These are phyloP conservation scores for Erynnis tages DNA, from an alignment of 2,888 invertebrate genomes.

Conservation along the genomic window DNA sequence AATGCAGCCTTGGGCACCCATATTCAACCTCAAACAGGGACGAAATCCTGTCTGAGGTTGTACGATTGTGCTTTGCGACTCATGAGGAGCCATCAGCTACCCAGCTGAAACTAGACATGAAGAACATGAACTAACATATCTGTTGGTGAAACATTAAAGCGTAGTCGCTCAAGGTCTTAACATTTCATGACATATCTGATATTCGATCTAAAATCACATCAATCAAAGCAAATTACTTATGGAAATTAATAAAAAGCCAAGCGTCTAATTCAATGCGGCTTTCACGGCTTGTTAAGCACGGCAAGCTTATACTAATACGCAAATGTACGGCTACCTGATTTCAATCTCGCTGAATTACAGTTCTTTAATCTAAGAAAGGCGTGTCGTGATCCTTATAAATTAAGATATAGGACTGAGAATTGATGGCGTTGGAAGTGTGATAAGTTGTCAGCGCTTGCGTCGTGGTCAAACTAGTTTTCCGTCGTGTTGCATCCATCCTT, in stretches of 20 bases:
- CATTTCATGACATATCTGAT: too few species aligned
- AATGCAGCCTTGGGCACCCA: too few species aligned
- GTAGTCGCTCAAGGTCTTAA: too few species aligned
- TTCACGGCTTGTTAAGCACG: neutral
- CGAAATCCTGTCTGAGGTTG: too few species aligned
- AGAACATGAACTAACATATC: too few species aligned
- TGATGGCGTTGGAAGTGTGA: conserved; percentile 5
- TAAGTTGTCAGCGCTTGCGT: conserved; percentile 13
- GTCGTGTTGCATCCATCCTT: conserved; percentile 20
- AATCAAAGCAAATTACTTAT: too few species aligned
- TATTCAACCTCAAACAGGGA: too few species aligned
- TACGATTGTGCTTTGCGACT: too few species aligned
- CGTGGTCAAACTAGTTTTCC: conserved; percentile 16
- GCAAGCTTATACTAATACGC: neutral
- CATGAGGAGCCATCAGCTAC: too few species aligned
- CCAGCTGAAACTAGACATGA: too few species aligned
- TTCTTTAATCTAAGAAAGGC: conserved; percentile 3
- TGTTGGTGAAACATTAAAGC: too few species aligned
- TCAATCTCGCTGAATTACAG: conserved; percentile 9
- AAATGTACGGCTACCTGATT: conserved; percentile 12
- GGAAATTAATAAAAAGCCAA: neutral
- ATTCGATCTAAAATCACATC: too few species aligned
- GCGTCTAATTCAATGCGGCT: neutral
- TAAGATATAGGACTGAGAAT: conserved; percentile 6
- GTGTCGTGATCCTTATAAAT: neutral